Conservation (phyloP, 2,113 vertebrate genomes). For the Tricholaema leucomelas region DNA sequence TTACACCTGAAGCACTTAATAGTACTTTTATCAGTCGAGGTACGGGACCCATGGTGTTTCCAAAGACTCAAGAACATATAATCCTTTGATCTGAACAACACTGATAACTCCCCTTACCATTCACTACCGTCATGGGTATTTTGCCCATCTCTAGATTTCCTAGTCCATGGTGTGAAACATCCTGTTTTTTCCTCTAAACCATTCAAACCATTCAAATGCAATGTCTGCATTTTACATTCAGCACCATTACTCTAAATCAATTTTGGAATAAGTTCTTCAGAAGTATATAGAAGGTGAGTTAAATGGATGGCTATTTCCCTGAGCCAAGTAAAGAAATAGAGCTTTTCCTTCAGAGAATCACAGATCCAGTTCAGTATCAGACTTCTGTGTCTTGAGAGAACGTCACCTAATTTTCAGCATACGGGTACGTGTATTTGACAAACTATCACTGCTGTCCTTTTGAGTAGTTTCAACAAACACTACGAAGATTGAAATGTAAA, state of each 20-base stretch:
- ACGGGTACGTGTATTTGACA: not conserved
- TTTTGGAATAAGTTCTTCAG: not conserved
- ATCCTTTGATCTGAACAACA: not conserved
- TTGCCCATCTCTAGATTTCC: not conserved
- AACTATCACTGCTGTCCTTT: not conserved
- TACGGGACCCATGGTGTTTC: not conserved
- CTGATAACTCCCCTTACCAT: not conserved
- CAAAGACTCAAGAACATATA: not conserved
- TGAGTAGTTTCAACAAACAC: not conserved
- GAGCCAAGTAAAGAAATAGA: not conserved
- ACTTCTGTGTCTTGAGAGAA: not conserved
- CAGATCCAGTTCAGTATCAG: not conserved
- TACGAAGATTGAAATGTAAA: not conserved
- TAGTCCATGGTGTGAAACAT: not conserved
- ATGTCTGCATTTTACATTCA: not conserved
- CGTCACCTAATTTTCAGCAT: not conserved
- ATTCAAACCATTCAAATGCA: not conserved
- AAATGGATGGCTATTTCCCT: not conserved
- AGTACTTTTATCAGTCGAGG: not conserved
- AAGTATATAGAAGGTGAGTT: not conserved
- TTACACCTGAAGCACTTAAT: not conserved
- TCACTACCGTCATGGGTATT: not conserved
- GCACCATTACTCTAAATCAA: not conserved
- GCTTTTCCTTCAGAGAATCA: not conserved
- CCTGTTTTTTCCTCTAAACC: not conserved